Base-by-base conservation (phyloP, 2,113 vertebrate genomes). In the Centropus unirufus region DNA sequence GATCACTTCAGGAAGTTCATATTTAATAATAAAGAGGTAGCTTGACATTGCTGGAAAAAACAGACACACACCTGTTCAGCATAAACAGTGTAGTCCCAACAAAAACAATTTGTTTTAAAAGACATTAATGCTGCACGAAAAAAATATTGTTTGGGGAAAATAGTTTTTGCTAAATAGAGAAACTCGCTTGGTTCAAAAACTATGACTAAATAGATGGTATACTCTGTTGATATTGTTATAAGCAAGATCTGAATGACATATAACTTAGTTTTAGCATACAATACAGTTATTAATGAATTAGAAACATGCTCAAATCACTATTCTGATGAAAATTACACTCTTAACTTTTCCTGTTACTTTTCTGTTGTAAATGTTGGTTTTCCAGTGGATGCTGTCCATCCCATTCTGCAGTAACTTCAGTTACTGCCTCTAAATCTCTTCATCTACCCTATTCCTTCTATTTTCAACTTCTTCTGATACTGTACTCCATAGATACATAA, bases 11-110 rank as follows among this genome's bases (percentile, higher is more conserved):
- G 99, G 99, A 72, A 99, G 98, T 96, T 99, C 99, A 20, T 99
- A 99, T 96, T 99, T 99, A 92, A 99, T 99, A 72, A 99, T 99
- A 86, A 99, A 99, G 96, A 99, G 98, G 98, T 99, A 99, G 98
- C 99, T 99, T 83, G 99, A 99, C 98, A 99, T 99, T 64, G 99
- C 99, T 99, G 97, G 79, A 96, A 96, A 91, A 58, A 87, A 22
- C 63, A 97, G 97, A 77, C 4, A 51, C 8, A 54, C 18, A 63
- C 7, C 8, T 23, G 22, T 68, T 95, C 63, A 72, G 75, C 69
- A 47, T 61, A 61, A 91, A 64, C 9, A 72, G 2, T 24, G 14
- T 21, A 39, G 5, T 62, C 82, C 14, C 46, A 89, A 39, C 10
- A 80, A 64, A 86, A 87, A 22, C 9, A 12, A n/a, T 8, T 59